A percentile compares a stretch with the other conserved stretches of the same genome.
Evolutionary conservation across 2,797 vertebrate species (phyloP).

Genomic region (Phoeniculus purpureus): DNA sequence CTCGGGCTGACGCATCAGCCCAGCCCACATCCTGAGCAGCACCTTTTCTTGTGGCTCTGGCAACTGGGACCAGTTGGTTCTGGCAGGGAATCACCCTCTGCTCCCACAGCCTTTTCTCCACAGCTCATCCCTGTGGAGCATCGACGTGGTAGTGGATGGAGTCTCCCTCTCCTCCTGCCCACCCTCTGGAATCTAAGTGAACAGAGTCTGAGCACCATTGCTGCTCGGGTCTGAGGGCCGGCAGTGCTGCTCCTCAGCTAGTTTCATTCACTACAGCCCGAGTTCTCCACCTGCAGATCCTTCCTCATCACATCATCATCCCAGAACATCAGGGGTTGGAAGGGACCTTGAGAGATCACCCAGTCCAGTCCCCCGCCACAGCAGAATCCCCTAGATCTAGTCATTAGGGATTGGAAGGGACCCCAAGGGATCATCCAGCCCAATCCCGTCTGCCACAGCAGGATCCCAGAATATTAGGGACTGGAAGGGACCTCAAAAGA

Average conservation of each 20-base stretch:
- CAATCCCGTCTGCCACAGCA: no score
- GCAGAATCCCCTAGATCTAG: no score
- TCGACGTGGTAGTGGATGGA: neutral
- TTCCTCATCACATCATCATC: neutral
- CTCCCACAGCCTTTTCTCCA: constrained; percentile 3
- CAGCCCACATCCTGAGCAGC: constrained; percentile 15
- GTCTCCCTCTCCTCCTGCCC: neutral
- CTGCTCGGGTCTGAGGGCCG: neutral
- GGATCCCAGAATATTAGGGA: no score
- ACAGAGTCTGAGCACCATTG: neutral
- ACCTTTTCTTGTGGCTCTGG: constrained; percentile 16
- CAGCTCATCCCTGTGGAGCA: neutral
- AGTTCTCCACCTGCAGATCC: neutral
- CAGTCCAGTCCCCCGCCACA: no score
- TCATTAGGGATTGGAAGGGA: no score
- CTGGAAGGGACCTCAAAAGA: no score
- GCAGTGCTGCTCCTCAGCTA: neutral
- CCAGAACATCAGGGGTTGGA: no score
- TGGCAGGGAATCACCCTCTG: neutral
- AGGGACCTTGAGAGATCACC: no score
- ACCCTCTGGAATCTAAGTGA: neutral
- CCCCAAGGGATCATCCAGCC: no score
- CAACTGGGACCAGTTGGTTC: constrained; percentile 12
- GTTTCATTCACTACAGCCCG: neutral
- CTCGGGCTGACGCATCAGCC: neutral